Base-by-base conservation (phyloP, 1,140 invertebrate genomes). In the Chymomyza costata region DNA sequence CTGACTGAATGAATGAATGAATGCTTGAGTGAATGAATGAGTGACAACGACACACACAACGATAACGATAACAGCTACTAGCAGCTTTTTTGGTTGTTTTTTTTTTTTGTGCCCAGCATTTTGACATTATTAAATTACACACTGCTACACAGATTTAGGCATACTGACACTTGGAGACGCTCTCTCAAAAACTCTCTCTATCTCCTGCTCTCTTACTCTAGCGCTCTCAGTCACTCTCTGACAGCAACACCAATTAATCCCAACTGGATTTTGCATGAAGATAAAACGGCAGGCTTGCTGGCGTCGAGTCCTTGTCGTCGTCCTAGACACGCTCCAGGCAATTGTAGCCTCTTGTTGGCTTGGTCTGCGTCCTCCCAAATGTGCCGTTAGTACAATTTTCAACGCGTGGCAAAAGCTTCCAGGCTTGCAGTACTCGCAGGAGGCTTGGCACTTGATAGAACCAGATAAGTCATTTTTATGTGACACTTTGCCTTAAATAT, bases 401-500 rank as follows among this genome's bases (percentile, higher is more conserved):
- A 58, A 66, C 73, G 71, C 71, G 73, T 78, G 73, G 71, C 71
- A 39, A 28, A 21, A 17, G 45, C 8, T 6, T 34, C n/a, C 3
- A 10, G 2, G 32, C 32, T 34, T 6, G 32, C 13, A 6, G 32
- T 34, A 48, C 48, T 51, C 61, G 61, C 63, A 50, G 48, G 51
- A 58, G 39, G 52, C 48, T n/a, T n/a, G n/a, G n/a, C 71, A 78
- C 67, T 66, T 70, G 73, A 71, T 80, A 80, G 73, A 63, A 67
- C 73, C 64, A 80, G 76, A 82, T 82, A 82, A 82, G 76, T 82
- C 76, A 82, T 82, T 82, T 82, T 82, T 82, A 82, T 82, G 76
- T 82, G 76, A 82, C 70, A 82, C 76, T 82, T 82, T 76, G 70
- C 76, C 76, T 82, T 82, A 82, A 82, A 82, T 76, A 82, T 82